A percentile compares a stretch with the other conserved stretches of the same genome.
Conservation (phyloP, 2,888 invertebrate genomes). For the Pandemis cinnamomeana region DNA sequence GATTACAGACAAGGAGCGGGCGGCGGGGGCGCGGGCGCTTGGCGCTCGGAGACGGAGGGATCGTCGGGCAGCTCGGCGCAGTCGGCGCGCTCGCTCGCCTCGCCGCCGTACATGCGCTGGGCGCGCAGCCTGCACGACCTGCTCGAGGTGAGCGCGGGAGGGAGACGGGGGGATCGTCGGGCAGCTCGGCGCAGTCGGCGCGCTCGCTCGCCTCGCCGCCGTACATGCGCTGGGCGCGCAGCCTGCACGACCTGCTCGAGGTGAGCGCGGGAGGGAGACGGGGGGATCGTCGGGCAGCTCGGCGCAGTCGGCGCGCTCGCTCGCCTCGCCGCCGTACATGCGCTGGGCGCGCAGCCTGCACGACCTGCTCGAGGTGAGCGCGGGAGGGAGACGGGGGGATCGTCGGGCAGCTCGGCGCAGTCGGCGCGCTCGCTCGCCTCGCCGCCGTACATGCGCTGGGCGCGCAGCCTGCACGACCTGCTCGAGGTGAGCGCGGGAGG, state of each 20-base stretch:
- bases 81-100: slow-evolving; percentile 80
- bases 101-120: slow-evolving; percentile 93
- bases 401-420: no score
- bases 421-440: no score
- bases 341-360: slow-evolving; percentile 95
- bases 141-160: slow-evolving; percentile 85
- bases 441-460: no score
- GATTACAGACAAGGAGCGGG: slow-evolving; percentile 25
- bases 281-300: slow-evolving; percentile 37
- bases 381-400: no score
- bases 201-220: slow-evolving; percentile 82
- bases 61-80: slow-evolving; percentile 79
- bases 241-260: slow-evolving; percentile 92
- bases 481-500: no score
- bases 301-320: slow-evolving; percentile 50
- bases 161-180: slow-evolving; percentile 63
- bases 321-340: slow-evolving; percentile 87
- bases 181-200: slow-evolving; percentile 39
- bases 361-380: slow-evolving; percentile 88
- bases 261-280: slow-evolving; percentile 48
- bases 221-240: slow-evolving; percentile 95
- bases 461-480: no score
- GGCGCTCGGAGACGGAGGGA: slow-evolving; percentile 82
- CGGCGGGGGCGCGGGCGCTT: slow-evolving; percentile 66
- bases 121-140: slow-evolving; percentile 93